Percentiles rank a stretch among this genome's conserved stretches.
These are phyloP conservation scores for Triplophysa bombifrons DNA, from an alignment of 2,797 vertebrate genomes.

Conservation along the genomic window DNA sequence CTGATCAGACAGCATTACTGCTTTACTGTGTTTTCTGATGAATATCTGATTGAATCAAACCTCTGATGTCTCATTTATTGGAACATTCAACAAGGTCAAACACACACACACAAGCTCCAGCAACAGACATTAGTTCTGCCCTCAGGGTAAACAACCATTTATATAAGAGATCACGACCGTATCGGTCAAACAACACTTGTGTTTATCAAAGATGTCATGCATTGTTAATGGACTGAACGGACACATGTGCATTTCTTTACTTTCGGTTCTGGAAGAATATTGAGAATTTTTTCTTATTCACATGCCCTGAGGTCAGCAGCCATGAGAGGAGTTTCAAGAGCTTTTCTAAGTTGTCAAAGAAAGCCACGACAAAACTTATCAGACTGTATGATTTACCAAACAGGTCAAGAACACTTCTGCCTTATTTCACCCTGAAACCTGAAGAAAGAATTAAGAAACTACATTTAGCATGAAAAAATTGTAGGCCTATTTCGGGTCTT, in stretches of 20 bases:
- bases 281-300: neutral
- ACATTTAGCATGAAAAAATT: too few relatives aligned
- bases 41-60: slow-evolving; percentile 23
- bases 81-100: slow-evolving; percentile 13
- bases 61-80: slow-evolving; percentile 4
- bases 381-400: neutral
- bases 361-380: neutral
- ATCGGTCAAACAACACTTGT: slow-evolving; percentile 38
- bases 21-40: neutral
- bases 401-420: neutral
- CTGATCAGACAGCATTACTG: neutral
- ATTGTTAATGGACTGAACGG: slow-evolving; percentile 61
- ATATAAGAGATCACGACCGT: slow-evolving; percentile 12
- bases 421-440: neutral
- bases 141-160: slow-evolving; percentile 18
- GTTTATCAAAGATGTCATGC: slow-evolving; percentile 60
- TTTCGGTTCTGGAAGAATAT: neutral
- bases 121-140: slow-evolving; percentile 20
- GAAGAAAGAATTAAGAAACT: neutral
- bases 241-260: neutral
- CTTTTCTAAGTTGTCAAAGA: neutral
- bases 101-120: slow-evolving; percentile 17
- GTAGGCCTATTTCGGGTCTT: too few relatives aligned
- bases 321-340: neutral
- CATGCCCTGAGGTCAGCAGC: neutral